Evolutionary conservation across 2,888 invertebrate species (phyloP).

Genomic region (Mamestra brassicae): DNA sequence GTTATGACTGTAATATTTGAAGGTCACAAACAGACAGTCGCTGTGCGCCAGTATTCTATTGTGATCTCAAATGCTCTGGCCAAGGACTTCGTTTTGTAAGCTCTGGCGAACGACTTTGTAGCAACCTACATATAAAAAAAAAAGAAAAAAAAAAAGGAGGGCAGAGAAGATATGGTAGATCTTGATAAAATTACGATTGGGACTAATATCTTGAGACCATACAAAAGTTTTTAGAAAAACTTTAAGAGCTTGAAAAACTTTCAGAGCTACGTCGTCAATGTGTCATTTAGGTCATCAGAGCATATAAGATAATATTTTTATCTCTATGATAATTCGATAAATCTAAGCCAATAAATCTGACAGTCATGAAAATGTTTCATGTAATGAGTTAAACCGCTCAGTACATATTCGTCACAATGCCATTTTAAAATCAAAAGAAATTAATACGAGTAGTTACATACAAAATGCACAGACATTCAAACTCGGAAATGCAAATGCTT

Average conservation of each 20-base stretch:
- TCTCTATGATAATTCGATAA: background rate
- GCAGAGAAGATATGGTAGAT: background rate
- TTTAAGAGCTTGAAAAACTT: slow-evolving; percentile 30
- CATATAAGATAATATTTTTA: slow-evolving; percentile 12
- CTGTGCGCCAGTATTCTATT: background rate
- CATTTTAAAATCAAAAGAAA: slow-evolving; percentile 13
- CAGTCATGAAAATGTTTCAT: slow-evolving; percentile 11
- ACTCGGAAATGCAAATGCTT: slow-evolving; percentile 20
- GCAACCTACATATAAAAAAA: background rate
- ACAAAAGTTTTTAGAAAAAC: too few species aligned
- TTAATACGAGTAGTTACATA: slow-evolving; percentile 3
- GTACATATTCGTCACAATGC: slow-evolving; percentile 4
- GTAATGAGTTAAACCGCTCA: background rate
- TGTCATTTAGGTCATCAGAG: slow-evolving; percentile 36
- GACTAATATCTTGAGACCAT: too few species aligned
- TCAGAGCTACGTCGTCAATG: slow-evolving; percentile 20
- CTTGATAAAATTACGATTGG: slow-evolving; percentile 12
- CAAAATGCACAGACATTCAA: background rate
- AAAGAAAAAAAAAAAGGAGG: too few species aligned
- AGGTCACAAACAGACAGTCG: background rate
- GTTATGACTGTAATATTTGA: background rate
- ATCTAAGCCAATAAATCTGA: background rate
- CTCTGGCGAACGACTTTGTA: too few species aligned
- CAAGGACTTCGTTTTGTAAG: slow-evolving; percentile 12
- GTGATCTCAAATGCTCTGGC: background rate